Conservation (phyloP, 2,797 vertebrate genomes). For the Hypotaenidia philippensis region DNA sequence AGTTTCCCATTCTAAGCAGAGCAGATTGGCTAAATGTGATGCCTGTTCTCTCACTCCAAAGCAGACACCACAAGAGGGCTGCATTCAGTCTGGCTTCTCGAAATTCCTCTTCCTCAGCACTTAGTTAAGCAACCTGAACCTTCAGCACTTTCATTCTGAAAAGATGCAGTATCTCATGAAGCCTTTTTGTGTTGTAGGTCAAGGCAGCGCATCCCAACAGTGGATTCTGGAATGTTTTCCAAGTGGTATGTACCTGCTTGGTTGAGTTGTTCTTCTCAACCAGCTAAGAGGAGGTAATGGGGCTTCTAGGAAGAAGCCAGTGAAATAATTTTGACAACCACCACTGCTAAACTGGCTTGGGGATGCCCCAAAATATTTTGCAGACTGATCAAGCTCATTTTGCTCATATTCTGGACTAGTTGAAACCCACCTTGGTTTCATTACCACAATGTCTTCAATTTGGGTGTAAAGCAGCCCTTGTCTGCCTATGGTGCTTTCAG, state of each 20-base stretch:
- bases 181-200: neutral
- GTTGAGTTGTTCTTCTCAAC: neutral
- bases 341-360: neutral
- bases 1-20: neutral
- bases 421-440: neutral
- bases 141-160: neutral
- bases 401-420: neutral
- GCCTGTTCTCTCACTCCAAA: neutral
- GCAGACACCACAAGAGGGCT: constrained; percentile 15
- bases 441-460: neutral
- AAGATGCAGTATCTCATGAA: neutral
- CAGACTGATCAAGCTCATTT: neutral
- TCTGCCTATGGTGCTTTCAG: rapidly evolving
- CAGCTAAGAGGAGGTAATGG: neutral
- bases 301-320: neutral
- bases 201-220: neutral
- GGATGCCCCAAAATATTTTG: neutral
- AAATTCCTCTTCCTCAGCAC: neutral
- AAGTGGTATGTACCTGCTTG: neutral
- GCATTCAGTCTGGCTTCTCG: neutral
- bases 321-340: neutral
- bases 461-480: neutral
- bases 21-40: neutral
- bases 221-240: neutral
- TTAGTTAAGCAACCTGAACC: neutral